These are phyloP conservation scores for Onychomys torridus DNA, from an alignment of 2,797 vertebrate species.

Conservation along the genomic window DNA sequence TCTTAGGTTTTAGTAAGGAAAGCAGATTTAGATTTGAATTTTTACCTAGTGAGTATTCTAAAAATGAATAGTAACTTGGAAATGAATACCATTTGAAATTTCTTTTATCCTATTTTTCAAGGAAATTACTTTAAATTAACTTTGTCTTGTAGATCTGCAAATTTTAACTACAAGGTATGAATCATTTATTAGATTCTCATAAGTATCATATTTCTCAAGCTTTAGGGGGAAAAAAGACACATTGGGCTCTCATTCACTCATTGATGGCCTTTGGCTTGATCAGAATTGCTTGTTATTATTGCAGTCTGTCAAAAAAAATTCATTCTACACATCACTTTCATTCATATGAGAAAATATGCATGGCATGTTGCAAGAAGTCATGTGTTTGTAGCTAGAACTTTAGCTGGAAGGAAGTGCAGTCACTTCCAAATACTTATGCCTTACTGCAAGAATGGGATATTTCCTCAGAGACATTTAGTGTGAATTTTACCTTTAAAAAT, in stretches of 20 bases:
- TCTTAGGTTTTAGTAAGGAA: background rate
- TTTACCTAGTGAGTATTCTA: background rate
- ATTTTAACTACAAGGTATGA: background rate
- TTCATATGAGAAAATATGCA: background rate
- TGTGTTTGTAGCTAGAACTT: background rate
- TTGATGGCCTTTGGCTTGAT: background rate
- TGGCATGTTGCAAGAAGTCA: background rate
- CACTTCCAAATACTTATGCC: background rate
- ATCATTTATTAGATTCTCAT: background rate
- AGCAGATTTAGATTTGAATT: background rate
- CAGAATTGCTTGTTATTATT: background rate
- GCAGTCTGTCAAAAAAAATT: background rate
- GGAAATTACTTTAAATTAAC: background rate
- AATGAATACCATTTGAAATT: background rate
- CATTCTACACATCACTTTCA: background rate
- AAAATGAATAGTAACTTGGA: background rate
- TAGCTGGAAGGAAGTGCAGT: background rate
- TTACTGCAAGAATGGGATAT: background rate
- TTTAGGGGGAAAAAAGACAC: background rate
- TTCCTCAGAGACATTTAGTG: background rate
- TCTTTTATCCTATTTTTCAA: background rate
- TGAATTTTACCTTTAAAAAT: conserved; percentile 21
- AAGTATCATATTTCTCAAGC: background rate
- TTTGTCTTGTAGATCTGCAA: background rate
- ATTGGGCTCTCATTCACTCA: background rate